Conservation (phyloP, 2,797 vertebrate species). For the Sphenopsis melanotis region DNA sequence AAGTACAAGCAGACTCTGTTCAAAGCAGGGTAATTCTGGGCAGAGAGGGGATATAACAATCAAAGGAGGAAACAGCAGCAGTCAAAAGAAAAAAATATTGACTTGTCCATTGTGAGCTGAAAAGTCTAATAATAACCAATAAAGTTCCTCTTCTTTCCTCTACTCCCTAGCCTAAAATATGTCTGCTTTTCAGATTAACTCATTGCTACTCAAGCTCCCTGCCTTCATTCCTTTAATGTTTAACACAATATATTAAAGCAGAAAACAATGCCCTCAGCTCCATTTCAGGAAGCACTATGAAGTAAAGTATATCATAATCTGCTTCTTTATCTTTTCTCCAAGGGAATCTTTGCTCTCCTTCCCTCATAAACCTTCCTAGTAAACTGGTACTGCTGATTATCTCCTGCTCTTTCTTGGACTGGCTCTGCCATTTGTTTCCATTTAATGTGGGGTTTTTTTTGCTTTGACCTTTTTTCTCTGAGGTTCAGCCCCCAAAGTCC, state of each 20-base stretch:
- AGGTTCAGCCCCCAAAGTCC: neutral
- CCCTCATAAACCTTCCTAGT: slow-evolving; percentile 30
- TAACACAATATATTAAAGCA: slow-evolving; percentile 56
- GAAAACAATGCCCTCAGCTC: slow-evolving; percentile 43
- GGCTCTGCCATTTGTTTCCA: neutral
- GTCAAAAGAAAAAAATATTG: neutral
- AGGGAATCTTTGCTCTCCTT: slow-evolving; percentile 13
- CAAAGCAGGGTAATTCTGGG: neutral
- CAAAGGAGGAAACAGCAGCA: neutral
- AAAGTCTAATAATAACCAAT: slow-evolving; percentile 22
- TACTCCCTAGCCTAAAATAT: neutral
- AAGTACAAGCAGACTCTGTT: neutral
- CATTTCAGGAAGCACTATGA: slow-evolving; percentile 33
- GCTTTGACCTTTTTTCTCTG: neutral
- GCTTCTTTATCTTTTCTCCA: slow-evolving; percentile 30
- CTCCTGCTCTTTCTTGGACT: neutral
- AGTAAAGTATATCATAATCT: slow-evolving; percentile 31
- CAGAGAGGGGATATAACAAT: neutral
- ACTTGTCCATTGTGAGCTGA: neutral
- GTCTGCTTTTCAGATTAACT: slow-evolving; percentile 19
- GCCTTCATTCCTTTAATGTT: slow-evolving; percentile 37
- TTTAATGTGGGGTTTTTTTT: neutral
- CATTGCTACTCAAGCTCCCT: neutral
- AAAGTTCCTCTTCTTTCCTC: neutral
- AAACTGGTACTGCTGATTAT: neutral